Conservation (phyloP, 2,113 vertebrate species). For the Taurulus bubalis region DNA sequence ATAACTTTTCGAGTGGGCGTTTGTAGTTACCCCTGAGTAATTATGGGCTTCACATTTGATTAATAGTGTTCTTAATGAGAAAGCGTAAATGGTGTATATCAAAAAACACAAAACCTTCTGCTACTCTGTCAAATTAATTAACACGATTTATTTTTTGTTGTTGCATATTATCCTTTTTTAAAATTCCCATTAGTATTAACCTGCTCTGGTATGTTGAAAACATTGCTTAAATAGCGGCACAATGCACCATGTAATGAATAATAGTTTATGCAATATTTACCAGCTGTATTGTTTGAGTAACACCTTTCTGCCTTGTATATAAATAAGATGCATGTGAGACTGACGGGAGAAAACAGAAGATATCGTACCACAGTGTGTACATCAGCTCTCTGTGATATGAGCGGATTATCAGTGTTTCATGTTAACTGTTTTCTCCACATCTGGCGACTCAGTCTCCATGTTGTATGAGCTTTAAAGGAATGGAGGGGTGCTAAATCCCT, state of each 20-base stretch:
- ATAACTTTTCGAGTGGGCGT: not conserved
- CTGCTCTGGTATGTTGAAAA: not conserved
- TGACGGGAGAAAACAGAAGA: constrained; percentile 24
- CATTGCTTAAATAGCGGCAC: not conserved
- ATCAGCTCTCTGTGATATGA: constrained; percentile 28
- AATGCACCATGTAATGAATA: not conserved
- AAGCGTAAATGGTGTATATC: not conserved
- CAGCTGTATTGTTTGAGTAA: not conserved
- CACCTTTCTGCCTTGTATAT: not conserved
- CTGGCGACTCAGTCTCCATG: constrained; percentile 25
- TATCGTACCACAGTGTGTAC: constrained; percentile 11
- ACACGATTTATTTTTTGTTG: not conserved
- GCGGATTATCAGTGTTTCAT: constrained; percentile 48
- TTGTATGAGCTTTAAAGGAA: constrained; percentile 39
- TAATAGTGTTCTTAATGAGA: not conserved
- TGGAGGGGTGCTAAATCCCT: constrained; percentile 50
- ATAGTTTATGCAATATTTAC: not conserved
- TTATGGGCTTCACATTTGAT: not conserved
- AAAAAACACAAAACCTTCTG: not conserved
- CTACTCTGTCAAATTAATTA: not conserved
- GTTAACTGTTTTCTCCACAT: constrained; percentile 46
- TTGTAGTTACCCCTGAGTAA: not conserved
- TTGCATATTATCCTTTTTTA: not conserved
- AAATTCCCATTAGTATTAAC: not conserved
- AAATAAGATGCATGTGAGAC: constrained; percentile 1